phyloP scores from a whole-genome alignment of 2,113 vertebrate genomes.

The Mystacornis crossleyi region DNA sequence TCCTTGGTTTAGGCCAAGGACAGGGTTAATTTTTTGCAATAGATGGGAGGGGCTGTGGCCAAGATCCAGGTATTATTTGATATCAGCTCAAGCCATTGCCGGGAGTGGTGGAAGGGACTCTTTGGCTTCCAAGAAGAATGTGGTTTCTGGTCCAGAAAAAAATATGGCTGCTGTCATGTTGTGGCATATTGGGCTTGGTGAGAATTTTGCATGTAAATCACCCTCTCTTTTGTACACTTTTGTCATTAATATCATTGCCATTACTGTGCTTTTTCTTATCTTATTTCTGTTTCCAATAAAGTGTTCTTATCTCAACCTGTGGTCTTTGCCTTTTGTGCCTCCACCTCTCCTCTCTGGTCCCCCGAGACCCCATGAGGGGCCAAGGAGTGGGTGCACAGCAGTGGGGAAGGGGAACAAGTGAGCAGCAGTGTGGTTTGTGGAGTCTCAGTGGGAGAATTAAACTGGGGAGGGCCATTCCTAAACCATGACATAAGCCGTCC shows the following conservation, averaged over 20 bases:
- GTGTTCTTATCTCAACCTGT: neutral
- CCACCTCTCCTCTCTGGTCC: neutral
- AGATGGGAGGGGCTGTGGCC: neutral
- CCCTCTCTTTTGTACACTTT: neutral
- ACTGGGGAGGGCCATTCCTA: neutral
- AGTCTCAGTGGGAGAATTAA: neutral
- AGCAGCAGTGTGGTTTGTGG: neutral
- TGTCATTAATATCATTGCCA: neutral
- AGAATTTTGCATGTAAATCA: neutral
- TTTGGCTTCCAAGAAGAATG: neutral
- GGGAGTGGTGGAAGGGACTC: rapidly evolving
- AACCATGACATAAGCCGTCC: neutral
- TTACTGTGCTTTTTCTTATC: neutral
- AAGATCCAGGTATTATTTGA: neutral
- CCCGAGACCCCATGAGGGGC: rapidly evolving
- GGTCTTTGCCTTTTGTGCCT: neutral
- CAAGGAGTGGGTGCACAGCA: rapidly evolving
- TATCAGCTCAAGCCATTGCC: neutral
- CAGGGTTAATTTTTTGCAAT: neutral
- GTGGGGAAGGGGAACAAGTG: rapidly evolving
- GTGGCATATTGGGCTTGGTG: no score
- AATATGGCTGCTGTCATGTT: rapidly evolving
- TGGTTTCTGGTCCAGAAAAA: neutral
- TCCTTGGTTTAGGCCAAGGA: neutral
- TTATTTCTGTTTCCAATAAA: neutral